phyloP scores from a whole-genome alignment of 1,140 invertebrate genomes.

The Conus betulinus region DNA sequence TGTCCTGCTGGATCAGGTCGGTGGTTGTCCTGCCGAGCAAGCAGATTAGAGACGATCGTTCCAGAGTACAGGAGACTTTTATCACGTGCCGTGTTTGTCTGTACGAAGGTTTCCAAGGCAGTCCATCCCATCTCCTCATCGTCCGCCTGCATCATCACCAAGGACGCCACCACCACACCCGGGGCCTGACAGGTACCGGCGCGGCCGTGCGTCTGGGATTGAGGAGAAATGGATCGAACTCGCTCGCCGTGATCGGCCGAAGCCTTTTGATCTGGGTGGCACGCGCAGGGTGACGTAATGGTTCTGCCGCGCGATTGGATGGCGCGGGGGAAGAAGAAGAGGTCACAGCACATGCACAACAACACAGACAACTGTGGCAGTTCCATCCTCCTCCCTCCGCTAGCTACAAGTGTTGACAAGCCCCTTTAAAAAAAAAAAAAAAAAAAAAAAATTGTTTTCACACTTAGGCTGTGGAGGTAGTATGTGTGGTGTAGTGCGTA shows the following conservation, averaged over 20 bases:
- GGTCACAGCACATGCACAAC: constrained; percentile 15
- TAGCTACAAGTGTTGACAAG: neutral
- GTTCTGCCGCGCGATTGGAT: constrained; percentile 20
- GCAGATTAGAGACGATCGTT: neutral
- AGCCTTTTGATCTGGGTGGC: neutral
- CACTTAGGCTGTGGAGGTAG: neutral
- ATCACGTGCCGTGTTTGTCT: no score
- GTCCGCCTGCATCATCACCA: neutral
- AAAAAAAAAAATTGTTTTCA: no score
- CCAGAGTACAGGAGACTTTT: neutral
- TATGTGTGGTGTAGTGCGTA: neutral
- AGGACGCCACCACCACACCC: neutral
- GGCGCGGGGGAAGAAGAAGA: neutral
- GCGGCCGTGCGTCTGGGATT: no score
- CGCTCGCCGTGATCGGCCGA: neutral
- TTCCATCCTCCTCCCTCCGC: constrained; percentile 33
- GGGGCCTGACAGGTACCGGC: no score
- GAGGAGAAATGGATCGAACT: no score
- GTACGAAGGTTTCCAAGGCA: no score
- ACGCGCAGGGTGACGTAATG: constrained; percentile 24
- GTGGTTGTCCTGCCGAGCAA: no score
- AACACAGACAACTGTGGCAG: neutral
- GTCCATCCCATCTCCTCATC: neutral
- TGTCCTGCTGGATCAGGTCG: no score
- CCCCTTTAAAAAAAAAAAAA: no score